Evolutionary conservation across 2,888 invertebrate genomes (phyloP).

Genomic region (Aricia artaxerxes): DNA sequence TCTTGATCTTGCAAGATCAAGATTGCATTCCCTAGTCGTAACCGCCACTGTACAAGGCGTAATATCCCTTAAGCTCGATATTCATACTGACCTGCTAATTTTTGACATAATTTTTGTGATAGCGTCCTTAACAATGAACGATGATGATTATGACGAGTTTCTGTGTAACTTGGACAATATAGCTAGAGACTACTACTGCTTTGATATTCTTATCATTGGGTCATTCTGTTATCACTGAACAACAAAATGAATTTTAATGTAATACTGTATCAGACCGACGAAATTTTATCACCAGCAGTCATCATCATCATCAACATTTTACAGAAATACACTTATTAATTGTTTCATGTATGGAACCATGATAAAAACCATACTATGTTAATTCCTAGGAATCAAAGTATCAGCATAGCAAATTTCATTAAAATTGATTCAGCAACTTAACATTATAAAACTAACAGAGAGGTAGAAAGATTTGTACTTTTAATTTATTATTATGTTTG

Average conservation of each 20-base stretch:
- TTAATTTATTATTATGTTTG: background rate
- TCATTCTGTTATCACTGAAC: slow-evolving; percentile 28
- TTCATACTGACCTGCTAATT: too few species aligned
- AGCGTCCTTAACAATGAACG: background rate
- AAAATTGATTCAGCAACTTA: too few species aligned
- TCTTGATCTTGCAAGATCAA: too few species aligned
- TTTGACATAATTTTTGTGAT: too few species aligned
- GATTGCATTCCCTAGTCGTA: too few species aligned
- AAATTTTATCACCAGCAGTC: slow-evolving; percentile 1
- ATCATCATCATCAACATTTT: background rate
- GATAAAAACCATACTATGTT: too few species aligned
- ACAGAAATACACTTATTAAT: background rate
- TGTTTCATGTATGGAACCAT: too few species aligned
- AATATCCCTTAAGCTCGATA: too few species aligned
- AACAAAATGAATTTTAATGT: slow-evolving; percentile 7
- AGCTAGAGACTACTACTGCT: background rate
- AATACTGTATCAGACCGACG: background rate
- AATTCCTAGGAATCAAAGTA: too few species aligned
- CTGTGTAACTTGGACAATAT: background rate
- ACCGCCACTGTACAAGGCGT: too few species aligned
- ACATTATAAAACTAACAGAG: background rate
- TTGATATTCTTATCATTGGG: slow-evolving; percentile 28
- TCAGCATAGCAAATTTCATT: too few species aligned
- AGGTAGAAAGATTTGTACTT: too few species aligned
- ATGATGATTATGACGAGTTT: background rate